A percentile compares a stretch with the other conserved stretches of the same genome.
Conservation (phyloP, 2,888 invertebrate genomes). For the Andrena dorsata region DNA sequence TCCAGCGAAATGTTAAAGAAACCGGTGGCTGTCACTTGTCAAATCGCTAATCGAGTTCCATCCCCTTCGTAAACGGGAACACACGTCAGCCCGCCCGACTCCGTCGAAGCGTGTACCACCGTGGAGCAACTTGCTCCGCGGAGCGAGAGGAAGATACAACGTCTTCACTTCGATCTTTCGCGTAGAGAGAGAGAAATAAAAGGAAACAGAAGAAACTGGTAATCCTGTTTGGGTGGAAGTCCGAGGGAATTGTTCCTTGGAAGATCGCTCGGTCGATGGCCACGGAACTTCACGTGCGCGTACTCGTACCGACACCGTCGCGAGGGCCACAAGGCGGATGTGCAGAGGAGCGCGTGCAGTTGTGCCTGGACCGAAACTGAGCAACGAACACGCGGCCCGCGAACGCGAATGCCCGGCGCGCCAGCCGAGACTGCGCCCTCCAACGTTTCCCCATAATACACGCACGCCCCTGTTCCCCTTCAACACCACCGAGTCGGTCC, state of each 20-base stretch:
- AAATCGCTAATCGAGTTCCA: not conserved
- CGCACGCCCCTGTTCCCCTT: slow-evolving; percentile 69
- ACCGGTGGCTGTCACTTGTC: slow-evolving; percentile 1
- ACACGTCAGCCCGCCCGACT: not conserved
- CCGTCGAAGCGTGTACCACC: not conserved
- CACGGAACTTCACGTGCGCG: slow-evolving; percentile 16
- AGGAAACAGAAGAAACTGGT: not conserved
- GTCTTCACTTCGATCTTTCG: not conserved
- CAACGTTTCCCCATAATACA: slow-evolving; percentile 77
- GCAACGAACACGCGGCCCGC: slow-evolving; percentile 79
- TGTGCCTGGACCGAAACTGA: slow-evolving; percentile 80
- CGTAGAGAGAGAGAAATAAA: not conserved
- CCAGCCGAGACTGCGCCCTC: slow-evolving; percentile 81
- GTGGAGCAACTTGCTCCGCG: not conserved
- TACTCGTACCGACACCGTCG: not conserved
- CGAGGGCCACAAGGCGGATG: slow-evolving; percentile 32
- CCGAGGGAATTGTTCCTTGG: not conserved
- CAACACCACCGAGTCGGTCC: slow-evolving; percentile 51
- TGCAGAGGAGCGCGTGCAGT: slow-evolving; percentile 65
- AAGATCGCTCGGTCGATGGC: not conserved
- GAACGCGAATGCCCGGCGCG: slow-evolving; percentile 79
- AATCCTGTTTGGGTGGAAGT: not conserved
- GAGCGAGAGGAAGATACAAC: not conserved
- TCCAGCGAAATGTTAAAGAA: not conserved
- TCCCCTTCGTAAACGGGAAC: not conserved